Evolutionary conservation across 2,888 invertebrate genomes (phyloP).

Genomic region (Pegoplata infirma): DNA sequence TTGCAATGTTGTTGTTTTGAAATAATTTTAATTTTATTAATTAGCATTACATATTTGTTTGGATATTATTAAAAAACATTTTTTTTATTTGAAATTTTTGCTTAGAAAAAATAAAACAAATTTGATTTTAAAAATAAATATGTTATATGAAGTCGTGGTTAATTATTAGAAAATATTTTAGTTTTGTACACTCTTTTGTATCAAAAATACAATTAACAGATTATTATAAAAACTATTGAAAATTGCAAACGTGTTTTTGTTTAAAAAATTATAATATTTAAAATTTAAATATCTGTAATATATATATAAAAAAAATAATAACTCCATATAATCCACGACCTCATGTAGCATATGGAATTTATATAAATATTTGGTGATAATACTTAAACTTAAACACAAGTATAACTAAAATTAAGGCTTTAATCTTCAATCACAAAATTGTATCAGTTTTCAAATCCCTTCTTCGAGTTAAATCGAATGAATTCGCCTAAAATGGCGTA

Average conservation of each 20-base stretch:
- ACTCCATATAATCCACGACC: conserved; percentile 71
- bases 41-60: conserved; percentile 17
- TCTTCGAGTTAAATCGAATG: no score
- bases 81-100: not conserved
- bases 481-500: no score
- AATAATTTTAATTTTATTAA: not conserved
- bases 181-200: conserved; percentile 23
- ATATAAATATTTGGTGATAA: not conserved
- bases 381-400: not conserved
- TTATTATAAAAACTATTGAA: conserved; percentile 55
- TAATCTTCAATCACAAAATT: no score
- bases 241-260: conserved; percentile 74
- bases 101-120: not conserved
- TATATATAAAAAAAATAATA: not conserved
- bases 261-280: not conserved
- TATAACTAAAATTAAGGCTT: no score
- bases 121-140: conserved; percentile 51
- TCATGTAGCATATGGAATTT: conserved; percentile 71
- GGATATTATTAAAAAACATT: not conserved
- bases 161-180: conserved; percentile 10
- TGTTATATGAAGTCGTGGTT: conserved; percentile 78
- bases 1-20: conserved; percentile 21
- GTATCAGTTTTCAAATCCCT: no score
- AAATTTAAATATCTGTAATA: not conserved
- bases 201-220: not conserved